Conservation (phyloP, 2,113 vertebrate species). For the Nyctibius bracteatus region DNA sequence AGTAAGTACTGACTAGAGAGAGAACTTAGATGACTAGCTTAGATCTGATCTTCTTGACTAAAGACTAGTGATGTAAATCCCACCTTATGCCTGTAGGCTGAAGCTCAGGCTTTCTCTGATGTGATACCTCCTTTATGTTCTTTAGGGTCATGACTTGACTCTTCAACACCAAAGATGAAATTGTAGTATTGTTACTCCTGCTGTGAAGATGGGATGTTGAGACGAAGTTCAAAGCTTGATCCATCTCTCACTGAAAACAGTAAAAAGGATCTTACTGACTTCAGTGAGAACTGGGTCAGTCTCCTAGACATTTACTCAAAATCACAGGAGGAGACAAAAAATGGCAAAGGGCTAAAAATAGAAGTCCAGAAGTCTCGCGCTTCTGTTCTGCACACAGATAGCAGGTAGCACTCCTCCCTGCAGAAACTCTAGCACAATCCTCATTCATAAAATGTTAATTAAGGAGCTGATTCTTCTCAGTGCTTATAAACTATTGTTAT, state of each 20-base stretch:
- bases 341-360: not conserved
- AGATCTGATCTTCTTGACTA: not conserved
- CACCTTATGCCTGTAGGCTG: not conserved
- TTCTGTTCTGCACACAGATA: not conserved
- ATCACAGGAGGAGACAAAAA: not conserved
- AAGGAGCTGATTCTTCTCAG: not conserved
- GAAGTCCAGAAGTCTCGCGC: not conserved
- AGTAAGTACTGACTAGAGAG: not conserved
- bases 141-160: not conserved
- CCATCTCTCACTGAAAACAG: not conserved
- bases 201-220: not conserved
- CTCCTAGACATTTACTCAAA: not conserved
- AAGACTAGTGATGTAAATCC: not conserved
- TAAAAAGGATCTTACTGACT: not conserved
- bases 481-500: not conserved
- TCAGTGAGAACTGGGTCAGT: not conserved
- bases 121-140: not conserved
- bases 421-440: not conserved
- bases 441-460: not conserved
- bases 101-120: not conserved
- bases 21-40: not conserved
- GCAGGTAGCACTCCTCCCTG: not conserved
- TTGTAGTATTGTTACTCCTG: not conserved
- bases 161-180: not conserved
- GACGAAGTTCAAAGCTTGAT: slow-evolving; percentile 13